Evolutionary conservation across 2,113 vertebrate species (phyloP), one percentile per base, ranked within the genome.

Genomic region (Eonycteris spelaea): DNA sequence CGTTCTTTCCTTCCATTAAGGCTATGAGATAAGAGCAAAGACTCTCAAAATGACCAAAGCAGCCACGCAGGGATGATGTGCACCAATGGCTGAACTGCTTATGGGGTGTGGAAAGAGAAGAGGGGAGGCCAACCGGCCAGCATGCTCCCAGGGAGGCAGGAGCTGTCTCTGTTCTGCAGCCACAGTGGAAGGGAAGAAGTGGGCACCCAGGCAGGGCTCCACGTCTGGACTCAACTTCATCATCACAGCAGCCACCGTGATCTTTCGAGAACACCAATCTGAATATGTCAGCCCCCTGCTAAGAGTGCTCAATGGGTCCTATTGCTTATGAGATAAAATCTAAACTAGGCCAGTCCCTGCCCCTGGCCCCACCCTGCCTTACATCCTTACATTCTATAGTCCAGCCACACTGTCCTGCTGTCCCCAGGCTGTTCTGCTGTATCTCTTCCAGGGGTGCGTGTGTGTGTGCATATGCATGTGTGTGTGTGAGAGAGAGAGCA

Each of bases 171-270:
- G 13, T 22, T 22, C 38, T 30, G 35, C 45, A 71, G 48, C 6
- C 38, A 65, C 40, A 53, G 4, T 30, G 65, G 38, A 53, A 73
- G 24, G 55, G 12, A 26, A 70, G 33, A 51, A 26, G 19, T 55
- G 65, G 14, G 21, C 19, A 8, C 15, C 5, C 3, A 12, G 5
- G 12, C 5, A 1, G 8, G 4, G 7, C 15, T 38, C 8, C 2
- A 8, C 8, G 24, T 61, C 45, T 21, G 61, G 15, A 0, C 28
- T 90, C 45, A 18, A 1, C 6, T 26, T 57, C 7, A 5, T 33
- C n/a, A 3, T 84, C 30, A 10, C 4, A 16, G 55, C 7, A 68
- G 11, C 33, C 57, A n/a, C 13, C 26, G 33, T 14, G 2, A 22
- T 38, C 53, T 61, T 61, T 89, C 82, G 79, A 21, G 40, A 65